phyloP scores from a whole-genome alignment of 2,888 invertebrate genomes.

The Drosophila bunnanda region DNA sequence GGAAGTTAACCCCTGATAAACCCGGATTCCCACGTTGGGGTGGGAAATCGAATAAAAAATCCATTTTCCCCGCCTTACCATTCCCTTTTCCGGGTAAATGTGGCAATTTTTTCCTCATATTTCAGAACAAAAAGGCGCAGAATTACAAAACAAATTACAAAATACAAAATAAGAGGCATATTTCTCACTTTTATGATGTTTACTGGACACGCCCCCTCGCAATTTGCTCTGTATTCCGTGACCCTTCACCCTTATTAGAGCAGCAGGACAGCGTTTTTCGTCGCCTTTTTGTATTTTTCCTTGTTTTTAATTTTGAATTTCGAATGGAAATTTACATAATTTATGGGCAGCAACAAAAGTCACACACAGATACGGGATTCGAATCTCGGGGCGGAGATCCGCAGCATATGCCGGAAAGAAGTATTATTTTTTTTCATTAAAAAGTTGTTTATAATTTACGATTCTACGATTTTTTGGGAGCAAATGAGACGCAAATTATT shows the following conservation, averaged over 20 bases:
- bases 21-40: slow-evolving; percentile 32
- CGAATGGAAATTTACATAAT: slow-evolving; percentile 73
- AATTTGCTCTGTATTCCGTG: slow-evolving; percentile 54
- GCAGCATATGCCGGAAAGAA: slow-evolving; percentile 23
- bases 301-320: slow-evolving; percentile 58
- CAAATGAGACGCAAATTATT: slow-evolving; percentile 64
- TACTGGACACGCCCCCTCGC: slow-evolving; percentile 66
- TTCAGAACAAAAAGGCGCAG: slow-evolving; percentile 61
- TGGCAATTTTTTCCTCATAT: slow-evolving; percentile 77
- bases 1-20: slow-evolving; percentile 14
- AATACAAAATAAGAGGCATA: slow-evolving; percentile 76
- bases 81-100: slow-evolving; percentile 47
- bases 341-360: slow-evolving; percentile 74
- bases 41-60: slow-evolving; percentile 67
- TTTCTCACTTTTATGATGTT: slow-evolving; percentile 75
- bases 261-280: slow-evolving; percentile 46
- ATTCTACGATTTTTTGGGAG: slow-evolving; percentile 62
- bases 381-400: slow-evolving; percentile 17
- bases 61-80: slow-evolving; percentile 54
- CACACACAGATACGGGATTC: slow-evolving; percentile 68
- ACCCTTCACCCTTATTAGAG: slow-evolving; percentile 77
- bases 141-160: slow-evolving; percentile 75
- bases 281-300: slow-evolving; percentile 27
- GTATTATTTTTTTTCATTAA: slow-evolving; percentile 63
- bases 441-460: slow-evolving; percentile 71